Percentiles rank a stretch among this genome's conserved stretches.
Conservation (phyloP, 1,140 invertebrate species). For the Adoxophyes honmai region DNA sequence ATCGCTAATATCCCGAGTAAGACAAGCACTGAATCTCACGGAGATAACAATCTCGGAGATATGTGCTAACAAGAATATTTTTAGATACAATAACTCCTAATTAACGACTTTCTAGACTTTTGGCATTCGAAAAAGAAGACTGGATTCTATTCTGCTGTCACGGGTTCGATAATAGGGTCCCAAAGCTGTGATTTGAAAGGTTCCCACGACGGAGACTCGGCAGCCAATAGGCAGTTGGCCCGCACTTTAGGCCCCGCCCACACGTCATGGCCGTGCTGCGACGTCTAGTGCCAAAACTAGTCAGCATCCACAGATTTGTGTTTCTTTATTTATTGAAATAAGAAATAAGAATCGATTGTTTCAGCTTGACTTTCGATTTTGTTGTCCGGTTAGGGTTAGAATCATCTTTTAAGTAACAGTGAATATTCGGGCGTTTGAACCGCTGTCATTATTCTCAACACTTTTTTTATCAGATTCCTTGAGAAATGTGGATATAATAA, state of each 20-base stretch:
- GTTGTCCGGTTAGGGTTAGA: no score
- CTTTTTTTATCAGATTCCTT: no score
- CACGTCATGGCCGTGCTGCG: slow-evolving; percentile 60
- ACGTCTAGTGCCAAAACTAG: slow-evolving; percentile 67
- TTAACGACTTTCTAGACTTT: no score
- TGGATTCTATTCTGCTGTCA: slow-evolving; percentile 29
- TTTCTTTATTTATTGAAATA: slow-evolving; percentile 23
- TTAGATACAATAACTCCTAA: no score
- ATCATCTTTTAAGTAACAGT: no score
- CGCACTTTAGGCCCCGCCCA: slow-evolving; percentile 43
- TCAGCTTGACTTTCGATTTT: no score
- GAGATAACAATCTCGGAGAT: background rate
- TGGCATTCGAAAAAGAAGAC: background rate
- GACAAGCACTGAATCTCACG: background rate
- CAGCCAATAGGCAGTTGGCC: slow-evolving; percentile 51
- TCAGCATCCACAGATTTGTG: slow-evolving; percentile 42
- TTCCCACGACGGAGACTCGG: slow-evolving; percentile 16
- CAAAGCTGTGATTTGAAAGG: slow-evolving; percentile 25
- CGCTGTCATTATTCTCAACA: no score
- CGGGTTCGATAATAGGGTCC: slow-evolving; percentile 27
- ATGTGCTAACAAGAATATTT: background rate
- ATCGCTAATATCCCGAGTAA: no score
- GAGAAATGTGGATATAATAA: no score
- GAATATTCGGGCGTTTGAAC: no score
- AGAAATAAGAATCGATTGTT: no score